Evolutionary conservation across 2,888 invertebrate species (phyloP), one percentile per base, ranked within the genome.

Genomic region (Zhuqinia jingwanae): DNA sequence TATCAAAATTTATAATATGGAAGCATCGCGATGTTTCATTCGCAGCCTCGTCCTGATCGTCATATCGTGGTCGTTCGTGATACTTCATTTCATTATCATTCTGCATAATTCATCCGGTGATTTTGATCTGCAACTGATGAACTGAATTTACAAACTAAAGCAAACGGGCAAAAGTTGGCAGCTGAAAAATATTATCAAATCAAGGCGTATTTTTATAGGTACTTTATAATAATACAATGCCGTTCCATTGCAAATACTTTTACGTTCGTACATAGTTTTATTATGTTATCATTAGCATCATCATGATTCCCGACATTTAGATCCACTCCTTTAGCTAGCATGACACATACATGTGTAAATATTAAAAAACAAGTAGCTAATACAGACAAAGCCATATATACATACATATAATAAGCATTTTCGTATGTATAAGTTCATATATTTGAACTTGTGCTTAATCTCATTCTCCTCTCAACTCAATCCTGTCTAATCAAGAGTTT

Each of bases 381-480:
- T 20, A 58, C 58, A 58, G 36, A 36, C 15, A 45, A 81, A 70
- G 56, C 70, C 73, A 82, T 60, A 73, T 82, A 73, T 82, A 82
- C 73, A 47, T 20, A 10, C 17, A 36, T 22, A 6, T 8, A 6
- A 6, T 36, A 36, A 8, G 36, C 36, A 8, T 6, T n/a, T 70
- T 10, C 73, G 25, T 56, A 58, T 82, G 60, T 82, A 60, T 1
- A 60, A 15, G 75, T 36, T 75, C 82, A 82, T 82, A n/a, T n/a
- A 73, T 75, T 73, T 82, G 82, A 82, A 82, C 82, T 82, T 82
- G 82, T 58, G 70, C 80, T 79, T 70, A 70, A 70, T 60, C 42
- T 68, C 68, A 10, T 1, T 42, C 42, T 50, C 13, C 50, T 50
- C 50, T 45, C 45, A n/a, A 8, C 45, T 53, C 53, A 3, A 3